Base-by-base conservation (phyloP, 64 coral and sea anemone genomes). In the Platygyra sinensis region DNA sequence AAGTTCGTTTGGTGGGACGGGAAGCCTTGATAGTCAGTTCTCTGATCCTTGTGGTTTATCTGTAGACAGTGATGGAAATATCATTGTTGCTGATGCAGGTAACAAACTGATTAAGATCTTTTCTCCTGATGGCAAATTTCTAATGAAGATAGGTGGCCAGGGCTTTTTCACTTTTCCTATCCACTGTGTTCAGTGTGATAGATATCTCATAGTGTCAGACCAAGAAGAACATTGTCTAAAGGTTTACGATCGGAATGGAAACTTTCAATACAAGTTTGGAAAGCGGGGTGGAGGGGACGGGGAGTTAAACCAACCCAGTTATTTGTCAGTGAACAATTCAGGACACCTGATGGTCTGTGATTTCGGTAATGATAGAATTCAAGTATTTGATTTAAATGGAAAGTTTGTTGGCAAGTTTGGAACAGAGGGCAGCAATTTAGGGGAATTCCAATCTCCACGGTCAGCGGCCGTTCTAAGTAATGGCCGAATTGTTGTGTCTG, bases 281-380 rank as follows among this genome's bases (percentile, higher is more conserved):
- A 59, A 86, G 39, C 28, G 29, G 30, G 91, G 91, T 9, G n/a
- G 62, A 3, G 87, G 62, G 24, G 75, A 52, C 8, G 91, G 91
- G n/a, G 76, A 77, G 8, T 93, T 93, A 75, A 72, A 83, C 11
- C 27, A 38, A 22, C 91, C 91, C 4, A 50, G 75, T 8, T 51
- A 63, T 54, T 24, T 93, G n/a, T 29, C 86, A 29, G 69, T 93
- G 52, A 78, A 80, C 76, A 89, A 93, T 63, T 86, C 86, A 55
- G 77, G 52, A 11, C 76, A 93, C 62, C 73, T 93, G 72, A 69
- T 93, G 78, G 91, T 93, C 27, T 93, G 77, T 83, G 91, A 93
- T 49, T 20, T 25, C 9, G 61, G 51, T 52, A 93, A 93, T 16
- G 3, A 79, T n/a, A 93, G 91, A 81, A 42, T 89, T 20, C 91